Evolutionary conservation across 1,140 invertebrate species (phyloP), one percentile per base, ranked within the genome.

Genomic region (Chelonus insularis): DNA sequence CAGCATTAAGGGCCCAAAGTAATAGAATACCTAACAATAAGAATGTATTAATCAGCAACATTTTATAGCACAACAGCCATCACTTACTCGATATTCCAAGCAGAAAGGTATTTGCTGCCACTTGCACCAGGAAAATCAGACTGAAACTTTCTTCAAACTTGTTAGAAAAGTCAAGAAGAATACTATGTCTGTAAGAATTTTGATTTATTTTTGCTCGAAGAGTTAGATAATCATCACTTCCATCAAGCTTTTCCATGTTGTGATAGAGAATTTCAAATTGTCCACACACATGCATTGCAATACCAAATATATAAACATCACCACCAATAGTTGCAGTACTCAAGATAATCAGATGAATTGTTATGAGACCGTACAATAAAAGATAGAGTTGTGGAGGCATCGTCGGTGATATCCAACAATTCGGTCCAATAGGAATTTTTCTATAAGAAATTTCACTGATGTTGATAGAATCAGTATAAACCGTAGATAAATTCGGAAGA

Each of bases 281-380:
- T 45, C 59, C 63, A 41, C 63, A 65, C 37, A 65, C 37, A 37
- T 65, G 63, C 56, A 65, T 50, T 5, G 50, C 55, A 12, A 62
- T 52, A 3, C 45, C 21, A 43, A 65, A 62, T 18, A 58, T 58
- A 14, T 61, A 65, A 8, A 65, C 51, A 36, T 62, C 56, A 20
- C 39, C 54, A 3, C 59, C 63, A 41, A 62, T 43, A 50, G 62
- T 56, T 6, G 59, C 20, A 7, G 59, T 55, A 11, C 39, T 43
- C 5, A 54, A 34, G 1, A 55, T 36, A 6, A 62, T 12, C 6
- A 62, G 29, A 34, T 65, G 43, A 14, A 62, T n/a, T 3, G 51
- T 41, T 9, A 62, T 32, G 0, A 62, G 23, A 12, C 29, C n/a
- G 18, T 62, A 62, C 55, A 55, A 37, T 9, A 23, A n/a, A 6